Evolutionary conservation across 2,888 invertebrate genomes (phyloP), one percentile per base, ranked within the genome.

Genomic region (Drosophila antonietae): DNA sequence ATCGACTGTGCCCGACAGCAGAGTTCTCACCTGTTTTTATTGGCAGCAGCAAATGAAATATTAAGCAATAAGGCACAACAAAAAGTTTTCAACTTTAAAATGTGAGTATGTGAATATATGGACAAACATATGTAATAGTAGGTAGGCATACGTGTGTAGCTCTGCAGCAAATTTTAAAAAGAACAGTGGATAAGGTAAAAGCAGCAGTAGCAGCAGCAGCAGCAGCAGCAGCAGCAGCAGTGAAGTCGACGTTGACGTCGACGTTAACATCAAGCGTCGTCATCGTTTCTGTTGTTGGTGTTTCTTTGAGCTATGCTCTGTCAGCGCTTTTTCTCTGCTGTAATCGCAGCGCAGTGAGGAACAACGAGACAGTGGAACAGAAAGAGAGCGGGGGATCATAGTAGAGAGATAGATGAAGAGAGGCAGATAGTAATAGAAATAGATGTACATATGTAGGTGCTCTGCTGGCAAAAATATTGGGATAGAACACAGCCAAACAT

Each of bases 401-500:
- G 55, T 23, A 43, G 41, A 55, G 9, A 43, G 31, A 37, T 35
- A 47, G 23, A 37, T 41, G 15, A 18, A 43, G 20, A 49, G 56
- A 57, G 52, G 46, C 53, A 52, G 53, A 41, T 31, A 51, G 65
- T 60, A 35, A 7, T 7, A 1, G 18, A 3, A 51, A 15, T 2
- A 35, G 20, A 15, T 39, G 37, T 35, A 20, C 35, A 35, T 58
- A 55, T 41, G 28, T 62, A 55, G 56, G 28, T 62, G 79, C 43
- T 23, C 43, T 23, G 73, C 62, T 63, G 60, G 62, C 73, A 68
- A 62, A 76, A 70, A 69, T 74, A 81, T 79, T 82, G 83, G 73
- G 73, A 81, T 63, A 68, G 68, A 72, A 68, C 76, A 74, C 71
- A 72, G 84, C 68, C 69, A 80, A 81, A 68, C 80, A 81, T 81